Evolutionary conservation across 2,113 vertebrate species (phyloP).

Genomic region (Periophthalmodon schlosseri): DNA sequence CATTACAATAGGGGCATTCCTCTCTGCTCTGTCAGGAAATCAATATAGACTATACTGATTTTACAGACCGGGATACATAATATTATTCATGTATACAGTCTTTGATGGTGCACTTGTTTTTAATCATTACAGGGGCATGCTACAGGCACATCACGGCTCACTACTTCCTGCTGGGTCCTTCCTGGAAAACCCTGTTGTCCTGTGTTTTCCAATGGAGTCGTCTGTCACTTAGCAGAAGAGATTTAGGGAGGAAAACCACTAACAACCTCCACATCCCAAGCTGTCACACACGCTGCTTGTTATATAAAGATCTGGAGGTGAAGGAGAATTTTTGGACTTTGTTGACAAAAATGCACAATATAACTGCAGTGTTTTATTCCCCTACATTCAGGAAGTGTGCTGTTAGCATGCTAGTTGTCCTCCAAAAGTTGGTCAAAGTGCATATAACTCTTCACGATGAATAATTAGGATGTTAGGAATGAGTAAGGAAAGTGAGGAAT

Average conservation of each 20-base stretch:
- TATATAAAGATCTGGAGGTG: conserved; percentile 31
- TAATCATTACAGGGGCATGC: conserved; percentile 1
- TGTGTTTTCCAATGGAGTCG: conserved; percentile 8
- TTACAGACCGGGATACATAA: not conserved
- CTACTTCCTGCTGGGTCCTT: not conserved
- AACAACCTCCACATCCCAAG: conserved; percentile 45
- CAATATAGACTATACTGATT: conserved; percentile 4
- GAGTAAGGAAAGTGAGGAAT: too few relatives aligned
- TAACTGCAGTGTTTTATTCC: not conserved
- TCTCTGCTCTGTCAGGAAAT: conserved; percentile 32
- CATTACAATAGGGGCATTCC: conserved; percentile 28
- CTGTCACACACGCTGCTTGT: conserved; percentile 52
- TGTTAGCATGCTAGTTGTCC: too few relatives aligned
- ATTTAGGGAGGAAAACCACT: conserved; percentile 53
- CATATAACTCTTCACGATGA: too few relatives aligned
- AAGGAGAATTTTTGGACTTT: not conserved
- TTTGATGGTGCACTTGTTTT: conserved; percentile 21
- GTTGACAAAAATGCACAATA: not conserved
- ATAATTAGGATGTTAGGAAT: too few relatives aligned
- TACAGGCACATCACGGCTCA: not conserved
- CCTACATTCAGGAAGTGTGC: too few relatives aligned
- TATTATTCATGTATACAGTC: conserved; percentile 11
- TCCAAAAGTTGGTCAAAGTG: too few relatives aligned
- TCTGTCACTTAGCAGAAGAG: conserved; percentile 32
- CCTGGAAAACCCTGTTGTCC: conserved; percentile 10